Base-by-base conservation (phyloP, 2,888 invertebrate genomes). In the Drosophila quinaria region DNA sequence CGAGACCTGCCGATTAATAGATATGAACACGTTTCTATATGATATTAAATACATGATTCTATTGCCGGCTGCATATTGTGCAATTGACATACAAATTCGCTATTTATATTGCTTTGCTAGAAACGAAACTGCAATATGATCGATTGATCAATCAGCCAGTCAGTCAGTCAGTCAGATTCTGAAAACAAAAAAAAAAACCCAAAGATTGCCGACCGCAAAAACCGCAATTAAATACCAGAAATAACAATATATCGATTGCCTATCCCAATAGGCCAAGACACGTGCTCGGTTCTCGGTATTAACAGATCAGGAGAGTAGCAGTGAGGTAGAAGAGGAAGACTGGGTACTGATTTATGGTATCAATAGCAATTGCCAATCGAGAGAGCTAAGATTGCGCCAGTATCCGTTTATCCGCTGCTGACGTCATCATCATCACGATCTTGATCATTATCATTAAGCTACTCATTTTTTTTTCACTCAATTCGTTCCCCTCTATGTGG, bases 191-290 rank as follows among this genome's bases (percentile, higher is more conserved):
- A 22, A 22, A 47, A 49, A 49, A 31, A 13, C 31, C 60, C 47
- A 59, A 25, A 70, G 60, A 65, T 37, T 60, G 61, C 22, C 66
- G 62, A 41, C 56, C 72, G 35, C 65, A 56, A 44, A 39, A 67
- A 39, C 68, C 63, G 60, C 73, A 73, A 73, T 74, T 64, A 58
- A 69, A 73, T 74, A 58, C 55, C 69, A 73, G 63, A 63, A 64
- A 74, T 52, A 35, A 56, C 22, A 66, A 59, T 54, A 41, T 60
- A 50, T 42, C 42, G 13, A 51, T 51, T 33, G 37, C 35, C 54
- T 54, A 31, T 31, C 39, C 49, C 47, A 59, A 59, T 62, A 15
- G 44, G n/a, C 25, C 11, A 29, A 17, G 46, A 62, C 61, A 62
- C 61, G 61, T 62, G 61, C 61, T 52, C 54, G 22, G 51, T 33